These are phyloP conservation scores for Pteropus rufus DNA, from an alignment of 2,797 vertebrate genomes.

Conservation along the genomic window DNA sequence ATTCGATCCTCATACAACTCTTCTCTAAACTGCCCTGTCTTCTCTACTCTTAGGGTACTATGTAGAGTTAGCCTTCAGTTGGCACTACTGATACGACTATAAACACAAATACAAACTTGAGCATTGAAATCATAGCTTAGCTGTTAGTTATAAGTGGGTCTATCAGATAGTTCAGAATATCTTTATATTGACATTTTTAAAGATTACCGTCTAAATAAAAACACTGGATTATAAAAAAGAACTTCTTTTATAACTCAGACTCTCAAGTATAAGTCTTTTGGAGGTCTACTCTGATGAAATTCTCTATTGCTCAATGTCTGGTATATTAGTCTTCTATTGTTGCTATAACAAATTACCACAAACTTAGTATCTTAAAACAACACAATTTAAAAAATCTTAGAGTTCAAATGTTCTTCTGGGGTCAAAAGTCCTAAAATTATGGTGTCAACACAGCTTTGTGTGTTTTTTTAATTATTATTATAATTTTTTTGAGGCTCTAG, in stretches of 20 bases:
- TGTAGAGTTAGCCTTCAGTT: neutral
- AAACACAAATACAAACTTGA: neutral
- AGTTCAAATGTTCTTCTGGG: neutral
- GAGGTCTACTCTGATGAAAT: neutral
- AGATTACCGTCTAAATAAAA: neutral
- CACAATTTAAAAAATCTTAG: neutral
- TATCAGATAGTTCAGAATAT: neutral
- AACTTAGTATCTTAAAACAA: neutral
- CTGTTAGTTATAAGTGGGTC: neutral
- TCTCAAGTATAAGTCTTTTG: neutral
- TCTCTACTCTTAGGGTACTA: neutral
- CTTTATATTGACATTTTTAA: neutral
- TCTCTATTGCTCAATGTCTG: neutral
- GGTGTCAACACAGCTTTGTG: neutral
- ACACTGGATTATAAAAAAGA: neutral
- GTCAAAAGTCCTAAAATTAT: neutral
- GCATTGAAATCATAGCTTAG: neutral
- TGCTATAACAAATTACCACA: neutral
- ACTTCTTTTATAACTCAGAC: neutral
- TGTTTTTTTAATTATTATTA: neutral
- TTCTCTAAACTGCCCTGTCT: neutral
- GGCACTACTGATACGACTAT: neutral
- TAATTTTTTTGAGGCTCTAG: neutral
- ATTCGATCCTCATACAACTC: neutral
- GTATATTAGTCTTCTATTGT: neutral